Percentiles rank a stretch among this genome's conserved stretches.
Conservation (phyloP, 53 echinoderm and acorn worm genomes). For the Echinarachnius parma region DNA sequence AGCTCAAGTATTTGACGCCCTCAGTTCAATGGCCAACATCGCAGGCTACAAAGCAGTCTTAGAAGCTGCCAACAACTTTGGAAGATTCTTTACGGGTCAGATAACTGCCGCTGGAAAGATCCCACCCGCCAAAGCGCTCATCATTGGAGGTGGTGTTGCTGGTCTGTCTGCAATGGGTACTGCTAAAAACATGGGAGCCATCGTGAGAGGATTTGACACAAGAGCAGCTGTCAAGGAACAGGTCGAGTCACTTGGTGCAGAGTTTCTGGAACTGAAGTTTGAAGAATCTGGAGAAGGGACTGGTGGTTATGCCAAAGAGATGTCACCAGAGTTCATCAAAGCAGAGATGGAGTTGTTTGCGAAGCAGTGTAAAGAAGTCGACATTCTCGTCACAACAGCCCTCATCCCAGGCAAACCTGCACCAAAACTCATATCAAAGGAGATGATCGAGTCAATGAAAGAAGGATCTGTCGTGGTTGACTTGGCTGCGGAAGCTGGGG, state of each 20-base stretch:
- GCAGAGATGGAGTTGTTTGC: conserved; percentile 97
- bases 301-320: conserved; percentile 98
- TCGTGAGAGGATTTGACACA: conserved; percentile 95
- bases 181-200: conserved; percentile 97
- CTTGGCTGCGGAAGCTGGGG: conserved; percentile 93
- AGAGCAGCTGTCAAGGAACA: conserved; percentile 98
- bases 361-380: conserved; percentile 94
- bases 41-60: conserved; percentile 97
- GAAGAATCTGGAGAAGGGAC: conserved; percentile 92
- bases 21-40: conserved; percentile 99
- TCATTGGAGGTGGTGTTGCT: conserved; percentile 97
- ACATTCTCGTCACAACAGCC: conserved; percentile 89
- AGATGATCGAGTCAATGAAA: conserved; percentile 97
- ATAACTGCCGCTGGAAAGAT: conserved; percentile 99
- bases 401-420: conserved; percentile 95
- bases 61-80: conserved; percentile 98
- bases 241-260: conserved; percentile 94
- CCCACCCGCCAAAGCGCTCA: conserved; percentile 93
- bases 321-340: conserved; percentile 97
- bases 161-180: conserved; percentile 92
- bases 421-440: conserved; percentile 88
- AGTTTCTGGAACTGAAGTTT: conserved; percentile 88
- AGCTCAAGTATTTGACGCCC: conserved; percentile 98
- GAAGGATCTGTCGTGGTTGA: conserved; percentile 98
- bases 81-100: conserved; percentile 98